A percentile compares a stretch with the other conserved stretches of the same genome.
Conservation (phyloP, 2,113 vertebrate genomes). For the Anguilla japonica region DNA sequence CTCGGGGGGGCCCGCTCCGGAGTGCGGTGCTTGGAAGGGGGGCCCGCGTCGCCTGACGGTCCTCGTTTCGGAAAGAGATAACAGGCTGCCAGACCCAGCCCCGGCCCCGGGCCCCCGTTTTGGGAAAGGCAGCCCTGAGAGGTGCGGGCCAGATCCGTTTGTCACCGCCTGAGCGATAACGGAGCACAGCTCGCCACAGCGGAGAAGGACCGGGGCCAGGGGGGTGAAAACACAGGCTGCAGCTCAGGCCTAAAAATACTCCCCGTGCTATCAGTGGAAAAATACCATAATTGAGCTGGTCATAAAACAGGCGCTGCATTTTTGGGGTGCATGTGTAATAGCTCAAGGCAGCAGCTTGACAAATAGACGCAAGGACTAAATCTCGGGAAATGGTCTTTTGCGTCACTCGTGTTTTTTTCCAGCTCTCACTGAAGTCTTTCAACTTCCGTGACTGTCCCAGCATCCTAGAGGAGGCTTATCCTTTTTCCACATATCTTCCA, state of each 20-base stretch:
- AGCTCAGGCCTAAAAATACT: constrained; percentile 4
- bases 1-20: constrained; percentile 32
- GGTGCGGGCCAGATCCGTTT: constrained; percentile 38
- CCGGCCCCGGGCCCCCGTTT: constrained; percentile 30
- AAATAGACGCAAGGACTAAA: background rate
- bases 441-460: background rate
- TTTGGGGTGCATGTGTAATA: background rate
- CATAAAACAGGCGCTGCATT: background rate
- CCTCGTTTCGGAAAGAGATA: constrained; percentile 62
- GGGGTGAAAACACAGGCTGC: background rate
- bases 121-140: constrained; percentile 32
- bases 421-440: background rate
- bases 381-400: background rate
- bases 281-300: constrained; percentile 12
- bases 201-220: background rate
- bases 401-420: background rate
- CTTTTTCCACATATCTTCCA: background rate
- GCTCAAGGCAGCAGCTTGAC: background rate
- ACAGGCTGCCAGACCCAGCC: constrained; percentile 35
- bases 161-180: constrained; percentile 38
- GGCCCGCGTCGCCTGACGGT: constrained; percentile 48
- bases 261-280: background rate
- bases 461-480: no score
- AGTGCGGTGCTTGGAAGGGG: constrained; percentile 40
- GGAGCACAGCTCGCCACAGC: background rate